These are phyloP conservation scores for Enteromius afrohamiltoni DNA, from an alignment of 2,797 vertebrate species.

Conservation along the genomic window DNA sequence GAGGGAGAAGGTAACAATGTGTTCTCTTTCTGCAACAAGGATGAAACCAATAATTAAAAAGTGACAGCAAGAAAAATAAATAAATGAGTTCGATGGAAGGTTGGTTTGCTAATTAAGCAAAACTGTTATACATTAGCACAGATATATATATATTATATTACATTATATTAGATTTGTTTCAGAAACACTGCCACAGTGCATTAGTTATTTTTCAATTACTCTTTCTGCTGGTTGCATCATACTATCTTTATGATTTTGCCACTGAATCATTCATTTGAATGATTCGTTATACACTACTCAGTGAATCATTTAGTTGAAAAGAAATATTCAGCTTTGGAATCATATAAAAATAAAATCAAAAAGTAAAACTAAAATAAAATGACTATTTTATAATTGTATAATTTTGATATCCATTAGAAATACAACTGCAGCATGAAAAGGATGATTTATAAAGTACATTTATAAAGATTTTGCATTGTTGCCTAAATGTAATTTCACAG, in stretches of 20 bases:
- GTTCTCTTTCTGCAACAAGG: constrained; percentile 14
- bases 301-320: not conserved
- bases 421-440: not conserved
- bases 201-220: not conserved
- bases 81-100: not conserved
- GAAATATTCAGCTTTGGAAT: not conserved
- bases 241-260: not conserved
- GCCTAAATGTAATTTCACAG: constrained; percentile 38
- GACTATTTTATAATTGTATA: not conserved
- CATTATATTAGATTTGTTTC: not conserved
- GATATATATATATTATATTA: not conserved
- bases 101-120: not conserved
- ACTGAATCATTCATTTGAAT: not conserved
- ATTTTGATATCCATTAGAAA: not conserved
- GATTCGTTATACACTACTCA: not conserved
- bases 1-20: constrained; percentile 17
- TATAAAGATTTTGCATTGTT: constrained; percentile 29
- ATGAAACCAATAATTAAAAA: constrained; percentile 29
- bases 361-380: not conserved
- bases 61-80: constrained; percentile 2
- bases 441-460: constrained; percentile 11
- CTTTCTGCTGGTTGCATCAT: not conserved
- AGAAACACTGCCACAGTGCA: not conserved
- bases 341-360: not conserved
- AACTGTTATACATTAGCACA: not conserved